A percentile compares a stretch with the other conserved stretches of the same genome.
phyloP scores from a whole-genome alignment of 1,140 invertebrate genomes.

The Heterodera carotae region DNA sequence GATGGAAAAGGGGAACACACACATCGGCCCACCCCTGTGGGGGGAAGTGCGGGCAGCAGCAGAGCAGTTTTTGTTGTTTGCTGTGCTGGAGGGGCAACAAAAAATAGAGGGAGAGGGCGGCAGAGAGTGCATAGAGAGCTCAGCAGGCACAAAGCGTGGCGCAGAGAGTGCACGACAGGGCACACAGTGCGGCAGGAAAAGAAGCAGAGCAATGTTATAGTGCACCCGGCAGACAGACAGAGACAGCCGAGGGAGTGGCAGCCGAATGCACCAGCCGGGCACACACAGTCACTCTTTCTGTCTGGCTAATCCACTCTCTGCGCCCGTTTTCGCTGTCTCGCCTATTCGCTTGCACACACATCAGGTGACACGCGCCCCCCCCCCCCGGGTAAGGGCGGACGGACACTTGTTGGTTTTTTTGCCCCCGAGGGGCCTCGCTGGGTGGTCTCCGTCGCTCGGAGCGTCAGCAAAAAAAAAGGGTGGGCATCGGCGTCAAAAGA shows the following conservation, averaged over 20 bases:
- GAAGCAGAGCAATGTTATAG: too few species aligned
- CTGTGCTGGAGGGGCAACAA: not conserved
- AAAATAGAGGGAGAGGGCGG: not conserved
- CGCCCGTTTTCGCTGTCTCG: not conserved
- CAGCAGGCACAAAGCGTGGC: too few species aligned
- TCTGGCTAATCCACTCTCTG: not conserved
- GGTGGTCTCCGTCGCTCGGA: not conserved
- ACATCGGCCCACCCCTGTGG: not conserved
- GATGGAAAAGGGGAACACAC: not conserved
- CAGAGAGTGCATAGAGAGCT: not conserved
- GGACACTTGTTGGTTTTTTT: conserved; percentile 5
- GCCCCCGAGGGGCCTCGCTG: not conserved
- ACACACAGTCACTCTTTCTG: not conserved
- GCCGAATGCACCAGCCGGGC: too few species aligned
- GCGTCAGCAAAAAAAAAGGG: not conserved
- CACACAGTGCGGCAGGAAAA: too few species aligned
- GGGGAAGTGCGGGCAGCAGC: too few species aligned
- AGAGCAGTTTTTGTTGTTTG: not conserved
- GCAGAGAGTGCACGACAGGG: not conserved
- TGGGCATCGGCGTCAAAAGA: not conserved
- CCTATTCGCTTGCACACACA: not conserved
- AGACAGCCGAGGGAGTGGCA: too few species aligned
- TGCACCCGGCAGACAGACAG: too few species aligned
- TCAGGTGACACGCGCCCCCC: not conserved
- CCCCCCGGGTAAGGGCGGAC: too few species aligned